Conservation (phyloP, 2,113 vertebrate species). For the Nibea albiflora region DNA sequence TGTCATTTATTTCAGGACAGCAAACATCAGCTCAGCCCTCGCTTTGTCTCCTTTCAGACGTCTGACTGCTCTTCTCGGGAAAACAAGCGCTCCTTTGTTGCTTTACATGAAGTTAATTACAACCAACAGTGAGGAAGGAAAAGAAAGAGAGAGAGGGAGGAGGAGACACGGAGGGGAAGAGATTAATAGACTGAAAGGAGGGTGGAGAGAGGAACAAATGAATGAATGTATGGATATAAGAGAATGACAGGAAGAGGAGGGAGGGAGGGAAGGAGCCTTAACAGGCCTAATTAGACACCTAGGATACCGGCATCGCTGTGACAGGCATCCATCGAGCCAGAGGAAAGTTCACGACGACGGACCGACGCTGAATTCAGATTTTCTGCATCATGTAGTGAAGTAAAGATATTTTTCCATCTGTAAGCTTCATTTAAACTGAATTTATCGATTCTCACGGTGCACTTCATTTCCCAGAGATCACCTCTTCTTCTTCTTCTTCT, state of each 20-base stretch:
- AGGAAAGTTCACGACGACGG: slow-evolving; percentile 84
- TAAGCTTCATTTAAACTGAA: too few relatives aligned
- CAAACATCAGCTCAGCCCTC: slow-evolving; percentile 31
- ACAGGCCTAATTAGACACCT: slow-evolving; percentile 85
- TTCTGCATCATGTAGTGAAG: slow-evolving; percentile 1
- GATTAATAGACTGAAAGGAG: slow-evolving; percentile 65
- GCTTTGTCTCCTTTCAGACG: slow-evolving; percentile 1
- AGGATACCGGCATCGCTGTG: slow-evolving; percentile 88
- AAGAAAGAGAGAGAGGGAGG: slow-evolving; percentile 72
- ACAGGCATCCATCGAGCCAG: slow-evolving; percentile 84
- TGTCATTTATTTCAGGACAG: slow-evolving; percentile 40
- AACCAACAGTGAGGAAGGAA: slow-evolving; percentile 57
- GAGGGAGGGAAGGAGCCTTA: slow-evolving; percentile 68
- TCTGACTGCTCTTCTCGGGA: slow-evolving; percentile 28
- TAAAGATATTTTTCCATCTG: too few relatives aligned
- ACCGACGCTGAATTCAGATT: slow-evolving; percentile 81
- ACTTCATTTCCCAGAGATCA: background rate
- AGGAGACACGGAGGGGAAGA: slow-evolving; percentile 30
- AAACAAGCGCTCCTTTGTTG: slow-evolving; percentile 65
- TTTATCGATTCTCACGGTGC: too few relatives aligned
- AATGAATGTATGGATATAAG: slow-evolving; percentile 46
- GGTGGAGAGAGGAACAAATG: slow-evolving; percentile 31
- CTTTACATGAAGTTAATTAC: slow-evolving; percentile 70
- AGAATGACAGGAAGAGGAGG: slow-evolving; percentile 44
- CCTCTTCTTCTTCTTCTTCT: background rate